Percentiles rank a stretch among this genome's conserved stretches.
Evolutionary conservation across 2,113 vertebrate genomes (phyloP).

Genomic region (Carettochelys insculpta): DNA sequence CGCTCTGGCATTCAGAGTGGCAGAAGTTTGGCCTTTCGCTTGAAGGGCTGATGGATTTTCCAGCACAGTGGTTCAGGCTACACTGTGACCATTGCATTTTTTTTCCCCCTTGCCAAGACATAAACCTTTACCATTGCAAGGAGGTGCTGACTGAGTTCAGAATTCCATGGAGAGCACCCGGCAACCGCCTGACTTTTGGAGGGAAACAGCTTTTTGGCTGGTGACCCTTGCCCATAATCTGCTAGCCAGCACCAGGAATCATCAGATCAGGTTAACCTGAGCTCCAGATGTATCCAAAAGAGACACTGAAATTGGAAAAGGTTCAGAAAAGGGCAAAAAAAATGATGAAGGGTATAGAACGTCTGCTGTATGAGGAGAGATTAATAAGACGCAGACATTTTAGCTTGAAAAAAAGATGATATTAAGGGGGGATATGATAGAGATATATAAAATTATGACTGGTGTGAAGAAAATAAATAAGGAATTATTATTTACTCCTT

Average conservation of each 20-base stretch:
- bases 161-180: fast-evolving
- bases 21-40: neutral
- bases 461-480: no score
- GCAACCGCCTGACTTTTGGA: neutral
- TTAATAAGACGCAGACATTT: no score
- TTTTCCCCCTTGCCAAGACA: neutral
- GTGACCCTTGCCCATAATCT: neutral
- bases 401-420: no score
- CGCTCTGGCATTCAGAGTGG: neutral
- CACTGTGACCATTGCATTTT: fast-evolving
- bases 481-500: no score
- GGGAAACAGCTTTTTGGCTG: neutral
- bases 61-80: neutral
- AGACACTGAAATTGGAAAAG: no score
- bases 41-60: neutral
- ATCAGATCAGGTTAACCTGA: no score
- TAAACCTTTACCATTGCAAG: neutral
- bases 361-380: no score
- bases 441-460: no score
- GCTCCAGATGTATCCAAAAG: no score
- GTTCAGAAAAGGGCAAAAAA: no score
- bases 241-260: neutral
- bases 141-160: neutral
- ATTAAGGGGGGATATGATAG: no score
- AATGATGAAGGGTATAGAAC: no score